A percentile compares a stretch with the other conserved stretches of the same genome.
phyloP scores from a whole-genome alignment of 2,797 vertebrate species.

The Cossypha polioptera region DNA sequence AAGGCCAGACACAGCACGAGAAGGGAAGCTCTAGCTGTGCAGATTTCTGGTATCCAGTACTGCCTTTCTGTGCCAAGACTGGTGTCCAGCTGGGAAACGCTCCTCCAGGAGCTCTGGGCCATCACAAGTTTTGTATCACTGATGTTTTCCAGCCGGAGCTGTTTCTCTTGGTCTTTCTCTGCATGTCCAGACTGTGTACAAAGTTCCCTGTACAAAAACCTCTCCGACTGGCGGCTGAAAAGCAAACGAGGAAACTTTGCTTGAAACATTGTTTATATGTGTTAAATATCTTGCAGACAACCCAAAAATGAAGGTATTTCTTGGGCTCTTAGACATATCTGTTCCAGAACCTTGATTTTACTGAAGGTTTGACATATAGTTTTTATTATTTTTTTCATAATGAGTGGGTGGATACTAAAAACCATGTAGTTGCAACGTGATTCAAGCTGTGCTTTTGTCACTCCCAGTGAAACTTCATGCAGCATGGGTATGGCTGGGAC shows the following conservation, averaged over 20 bases:
- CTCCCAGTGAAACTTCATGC: background rate
- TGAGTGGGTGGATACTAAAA: background rate
- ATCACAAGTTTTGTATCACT: accelerated
- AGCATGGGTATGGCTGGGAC: background rate
- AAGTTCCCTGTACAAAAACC: background rate
- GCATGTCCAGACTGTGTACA: background rate
- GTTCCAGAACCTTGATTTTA: background rate
- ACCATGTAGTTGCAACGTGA: accelerated
- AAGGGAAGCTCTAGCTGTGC: background rate
- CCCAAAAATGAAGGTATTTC: background rate
- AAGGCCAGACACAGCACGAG: background rate
- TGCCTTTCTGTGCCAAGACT: background rate
- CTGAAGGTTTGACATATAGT: background rate
- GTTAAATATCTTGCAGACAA: accelerated
- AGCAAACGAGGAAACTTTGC: background rate
- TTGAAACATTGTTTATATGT: background rate
- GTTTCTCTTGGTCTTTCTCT: background rate
- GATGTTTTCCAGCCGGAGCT: background rate
- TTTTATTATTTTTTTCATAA: background rate
- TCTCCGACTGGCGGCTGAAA: background rate
- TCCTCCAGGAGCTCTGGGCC: background rate
- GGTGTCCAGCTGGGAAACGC: background rate
- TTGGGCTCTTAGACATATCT: background rate
- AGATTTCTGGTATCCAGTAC: background rate
- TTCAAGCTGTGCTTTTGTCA: background rate